Evolutionary conservation across 2,797 vertebrate genomes (phyloP), one percentile per base, ranked within the genome.

Genomic region (Cyclopterus lumpus): DNA sequence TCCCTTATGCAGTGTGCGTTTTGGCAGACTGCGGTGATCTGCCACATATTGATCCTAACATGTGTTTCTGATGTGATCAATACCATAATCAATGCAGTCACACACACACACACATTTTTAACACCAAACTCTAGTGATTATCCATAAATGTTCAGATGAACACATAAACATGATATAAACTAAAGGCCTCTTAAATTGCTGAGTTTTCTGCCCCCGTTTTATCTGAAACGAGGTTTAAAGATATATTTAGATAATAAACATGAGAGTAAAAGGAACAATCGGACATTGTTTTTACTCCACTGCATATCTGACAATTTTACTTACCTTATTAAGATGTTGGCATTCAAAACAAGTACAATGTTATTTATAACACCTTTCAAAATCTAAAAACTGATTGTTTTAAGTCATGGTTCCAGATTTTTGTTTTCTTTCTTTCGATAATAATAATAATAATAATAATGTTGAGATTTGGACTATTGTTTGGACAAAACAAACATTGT

Each of bases 61-160:
- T 60, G 73, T 75, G 84, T 73, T 76, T 70, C 66, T 58, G 62
- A 75, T 40, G 66, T 15, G 71, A 88, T 87, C 84, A 26, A 87
- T 89, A 78, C 1, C 5, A 44, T 26, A 54, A 80, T 89, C 85
- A 0, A 87, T 85, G 71, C 30, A 46, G 16, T 2, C 62, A 58
- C 65, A 26, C 67, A 51, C 63, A 58, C 22, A 58, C 54, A 30
- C 48, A 46, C 38, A 22, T 49, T 28, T 38, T 28, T 9, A 60
- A 10, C 64, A 51, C 1, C 14, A 71, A 42, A 51, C 12, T 51
- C 9, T n/a, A 51, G 5, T 11, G 15, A 49, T 11, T 12, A 24
- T 49, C 22, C 51, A 22, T 18, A 7, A 2, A 7, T 57, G 42
- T 15, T 22, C 3, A 54, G 8, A 48, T 48, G 15, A 28, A 16